Conservation (phyloP, 2,888 invertebrate genomes). For the Bellardia pandia region DNA sequence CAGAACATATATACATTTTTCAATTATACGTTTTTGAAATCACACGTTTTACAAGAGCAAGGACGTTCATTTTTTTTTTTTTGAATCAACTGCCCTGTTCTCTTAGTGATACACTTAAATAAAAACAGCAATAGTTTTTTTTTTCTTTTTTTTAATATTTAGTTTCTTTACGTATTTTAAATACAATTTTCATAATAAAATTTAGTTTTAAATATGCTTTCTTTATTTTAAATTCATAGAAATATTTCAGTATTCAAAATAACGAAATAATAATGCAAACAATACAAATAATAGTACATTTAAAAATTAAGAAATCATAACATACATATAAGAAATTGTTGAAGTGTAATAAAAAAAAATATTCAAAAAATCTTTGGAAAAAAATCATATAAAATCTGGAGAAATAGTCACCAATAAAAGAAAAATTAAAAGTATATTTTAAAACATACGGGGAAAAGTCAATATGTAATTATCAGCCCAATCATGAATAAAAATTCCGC, state of each 20-base stretch:
- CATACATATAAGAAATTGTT: constrained; percentile 15
- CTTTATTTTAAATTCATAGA: constrained; percentile 17
- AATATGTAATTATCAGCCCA: too few species aligned
- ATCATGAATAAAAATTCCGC: not conserved
- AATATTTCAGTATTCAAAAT: constrained; percentile 6
- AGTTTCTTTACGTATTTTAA: constrained; percentile 31
- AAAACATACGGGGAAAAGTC: not conserved
- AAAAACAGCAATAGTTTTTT: not conserved
- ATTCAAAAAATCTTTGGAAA: not conserved
- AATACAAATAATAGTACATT: constrained; percentile 31
- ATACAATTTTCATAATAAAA: constrained; percentile 44
- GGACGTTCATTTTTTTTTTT: too few species aligned
- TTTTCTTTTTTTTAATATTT: constrained; percentile 36
- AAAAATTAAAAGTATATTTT: not conserved
- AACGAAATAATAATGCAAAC: constrained; percentile 10
- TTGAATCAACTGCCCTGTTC: too few species aligned
- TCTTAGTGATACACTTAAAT: not conserved
- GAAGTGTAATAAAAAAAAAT: not conserved
- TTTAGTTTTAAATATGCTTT: constrained; percentile 31
- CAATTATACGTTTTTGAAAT: too few species aligned
- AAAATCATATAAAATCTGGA: not conserved
- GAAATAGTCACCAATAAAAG: constrained; percentile 11
- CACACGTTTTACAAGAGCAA: too few species aligned
- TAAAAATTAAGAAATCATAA: constrained; percentile 17
- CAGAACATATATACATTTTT: too few species aligned